A percentile compares a stretch with the other conserved stretches of the same genome.
These are phyloP conservation scores for Columba guinea DNA, from an alignment of 2,797 vertebrate species.

Conservation along the genomic window DNA sequence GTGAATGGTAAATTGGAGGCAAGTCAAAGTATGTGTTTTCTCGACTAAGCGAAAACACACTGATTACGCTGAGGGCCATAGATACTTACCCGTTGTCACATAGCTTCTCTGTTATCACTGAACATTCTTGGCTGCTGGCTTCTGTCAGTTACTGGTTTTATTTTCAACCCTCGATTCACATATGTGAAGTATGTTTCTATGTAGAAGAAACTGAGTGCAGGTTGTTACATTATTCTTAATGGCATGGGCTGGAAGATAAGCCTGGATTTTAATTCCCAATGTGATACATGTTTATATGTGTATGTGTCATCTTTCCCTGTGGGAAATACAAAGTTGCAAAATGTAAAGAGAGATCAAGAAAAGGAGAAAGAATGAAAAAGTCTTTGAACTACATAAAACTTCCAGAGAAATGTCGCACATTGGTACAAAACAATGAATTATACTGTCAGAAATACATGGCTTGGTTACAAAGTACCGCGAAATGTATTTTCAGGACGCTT, in stretches of 20 bases:
- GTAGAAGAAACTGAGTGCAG: slow-evolving; percentile 30
- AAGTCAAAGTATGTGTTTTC: not conserved
- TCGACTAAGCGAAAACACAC: not conserved
- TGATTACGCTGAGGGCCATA: not conserved
- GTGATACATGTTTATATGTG: slow-evolving; percentile 39
- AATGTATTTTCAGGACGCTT: not conserved
- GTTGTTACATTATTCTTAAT: slow-evolving; percentile 56
- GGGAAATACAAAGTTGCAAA: slow-evolving; percentile 13
- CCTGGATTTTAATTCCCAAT: slow-evolving; percentile 30
- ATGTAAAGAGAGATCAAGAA: not conserved
- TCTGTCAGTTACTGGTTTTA: not conserved
- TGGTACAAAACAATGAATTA: not conserved
- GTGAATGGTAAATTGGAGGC: not conserved
- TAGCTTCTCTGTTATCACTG: not conserved
- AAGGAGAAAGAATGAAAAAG: not conserved
- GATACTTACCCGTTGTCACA: not conserved
- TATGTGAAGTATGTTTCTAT: not conserved
- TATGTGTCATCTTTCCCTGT: not conserved
- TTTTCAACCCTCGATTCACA: not conserved
- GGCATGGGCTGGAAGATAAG: slow-evolving; percentile 62
- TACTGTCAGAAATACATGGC: not conserved
- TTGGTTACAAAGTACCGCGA: not conserved
- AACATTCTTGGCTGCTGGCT: not conserved
- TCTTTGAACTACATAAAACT: not conserved
- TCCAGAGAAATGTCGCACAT: not conserved